Base-by-base conservation (phyloP, 2,797 vertebrate genomes). In the Acanthurus tractus region DNA sequence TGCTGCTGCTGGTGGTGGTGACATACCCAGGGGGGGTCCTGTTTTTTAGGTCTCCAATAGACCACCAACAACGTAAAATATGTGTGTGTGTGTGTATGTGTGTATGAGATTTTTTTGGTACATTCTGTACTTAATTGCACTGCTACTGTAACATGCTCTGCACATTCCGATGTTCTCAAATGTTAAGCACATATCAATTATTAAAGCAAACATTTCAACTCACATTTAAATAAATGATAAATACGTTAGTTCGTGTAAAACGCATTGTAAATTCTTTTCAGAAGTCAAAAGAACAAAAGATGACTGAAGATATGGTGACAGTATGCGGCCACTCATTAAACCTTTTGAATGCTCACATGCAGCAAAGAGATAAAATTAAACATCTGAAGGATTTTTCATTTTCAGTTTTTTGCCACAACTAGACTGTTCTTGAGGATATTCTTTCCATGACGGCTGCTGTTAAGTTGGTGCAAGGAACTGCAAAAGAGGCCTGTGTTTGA, bases 171-270 rank as follows among this genome's bases (percentile, higher is more conserved):
- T 81, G 79, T 73, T 82, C 65, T 78, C 17, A 73, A 57, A 84
- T 63, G 62, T 85, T 45, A 65, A 73, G 34, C 54, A 52, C 29
- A 52, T 8, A 59, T 85, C 0, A 81, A 78, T 81, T 57, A 83
- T 85, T 80, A 55, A 88, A 78, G 49, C 74, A 69, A 63, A 63
- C 14, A 73, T 53, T 78, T 44, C 29, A 53, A 68, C 49, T 70
- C 68, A 59, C 9, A 2, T 83, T 75, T 79, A 22, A 82, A 90
- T 83, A 56, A 87, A 83, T 76, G 20, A 90, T 78, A 49, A 46
- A 81, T 62, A 29, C 15, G 23, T 50, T 72, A 44, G 58, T 76
- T 82, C 70, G 45, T 74, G 57, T 77, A 68, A 78, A 22, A 53
- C 1, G 11, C 22, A 38, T n/a, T 63, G 65, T 48, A 55, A 20